Base-by-base conservation (phyloP, 1,140 invertebrate species). In the Bombus vancouverensis region DNA sequence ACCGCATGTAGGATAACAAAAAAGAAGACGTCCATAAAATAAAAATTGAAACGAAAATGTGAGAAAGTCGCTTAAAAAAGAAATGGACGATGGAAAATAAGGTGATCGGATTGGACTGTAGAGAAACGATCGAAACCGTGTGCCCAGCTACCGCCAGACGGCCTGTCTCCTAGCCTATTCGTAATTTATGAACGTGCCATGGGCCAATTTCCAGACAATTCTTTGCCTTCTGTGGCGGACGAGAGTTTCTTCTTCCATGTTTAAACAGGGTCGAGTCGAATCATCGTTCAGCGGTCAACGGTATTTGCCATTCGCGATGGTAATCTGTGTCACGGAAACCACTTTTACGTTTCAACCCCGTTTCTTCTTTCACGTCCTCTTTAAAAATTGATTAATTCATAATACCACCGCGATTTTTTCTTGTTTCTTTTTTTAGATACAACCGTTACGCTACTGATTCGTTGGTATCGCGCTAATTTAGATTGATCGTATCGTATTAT, bases 201-300 rank as follows among this genome's bases (percentile, higher is more conserved):
- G 74, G 65, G 65, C 34, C 37, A 70, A 65, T 37, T 70, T 28
- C 3, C 18, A 70, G 62, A 78, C 15, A 28, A 32, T 34, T 25
- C 65, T 25, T 70, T 42, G 39, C 71, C 65, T 34, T 37, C 53
- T 13, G 13, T 5, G 34, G 18, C 12, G 5, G 13, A 0, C 44
- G 37, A 68, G 18, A 47, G 57, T 83, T 57, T 59, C 62, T 75
- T 76, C 74, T 25, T 77, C 15, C 47, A 83, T 78, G 65, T 78
- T 83, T 78, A 78, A 83, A 83, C 82, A 83, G 82, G 65, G 65
- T 83, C 73, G 72, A 68, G 39, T 37, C 37, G 73, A 53, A 68
- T 57, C 47, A n/a, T 37, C 62, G 47, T 37, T 77, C 12, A 4
- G 15, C 32, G n/a, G 25, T 37, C 65, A 53, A 37, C 37, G 22